These are phyloP conservation scores for Sphyrna mokarran DNA, from an alignment of 2,113 vertebrate genomes.

Conservation along the genomic window DNA sequence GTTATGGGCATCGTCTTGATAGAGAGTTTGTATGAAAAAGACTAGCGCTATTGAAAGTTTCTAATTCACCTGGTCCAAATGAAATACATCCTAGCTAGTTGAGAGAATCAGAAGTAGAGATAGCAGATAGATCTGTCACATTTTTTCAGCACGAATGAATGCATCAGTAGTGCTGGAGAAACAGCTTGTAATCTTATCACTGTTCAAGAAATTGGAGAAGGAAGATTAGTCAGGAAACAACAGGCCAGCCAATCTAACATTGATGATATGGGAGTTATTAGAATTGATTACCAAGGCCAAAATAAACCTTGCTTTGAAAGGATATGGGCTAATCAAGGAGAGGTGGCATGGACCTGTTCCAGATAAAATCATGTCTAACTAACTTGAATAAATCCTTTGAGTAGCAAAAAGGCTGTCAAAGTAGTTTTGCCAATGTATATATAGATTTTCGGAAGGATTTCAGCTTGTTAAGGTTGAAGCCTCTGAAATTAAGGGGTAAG, in stretches of 20 bases:
- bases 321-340: neutral
- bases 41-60: neutral
- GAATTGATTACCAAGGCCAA: neutral
- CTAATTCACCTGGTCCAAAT: neutral
- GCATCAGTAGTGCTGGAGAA: neutral
- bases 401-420: neutral
- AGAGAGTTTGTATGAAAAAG: neutral
- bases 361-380: neutral
- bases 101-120: neutral
- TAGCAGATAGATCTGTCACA: neutral
- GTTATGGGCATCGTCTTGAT: neutral
- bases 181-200: neutral
- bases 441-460: neutral
- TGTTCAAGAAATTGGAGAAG: neutral
- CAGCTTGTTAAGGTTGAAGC: neutral
- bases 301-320: neutral
- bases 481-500: neutral
- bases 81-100: neutral
- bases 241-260: neutral
- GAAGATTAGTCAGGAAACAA: neutral
- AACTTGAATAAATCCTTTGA: neutral
- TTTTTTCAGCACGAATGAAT: neutral
- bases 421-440: neutral
- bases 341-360: neutral
- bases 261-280: neutral